phyloP scores from a whole-genome alignment of 2,888 invertebrate species.

The Sinelater perroti region DNA sequence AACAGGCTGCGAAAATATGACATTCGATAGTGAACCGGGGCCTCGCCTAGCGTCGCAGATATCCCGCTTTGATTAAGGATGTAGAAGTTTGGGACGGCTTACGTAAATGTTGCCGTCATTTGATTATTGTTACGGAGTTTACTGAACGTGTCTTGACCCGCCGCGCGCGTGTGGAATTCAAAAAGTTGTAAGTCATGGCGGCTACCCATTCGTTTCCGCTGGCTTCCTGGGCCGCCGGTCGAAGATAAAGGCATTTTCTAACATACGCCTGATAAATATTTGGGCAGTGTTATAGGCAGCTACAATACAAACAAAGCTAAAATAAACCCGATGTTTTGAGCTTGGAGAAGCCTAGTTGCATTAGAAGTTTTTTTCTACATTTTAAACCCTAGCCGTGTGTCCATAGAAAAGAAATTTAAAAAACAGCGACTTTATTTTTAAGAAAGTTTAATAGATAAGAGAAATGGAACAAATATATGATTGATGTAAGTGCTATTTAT shows the following conservation, averaged over 20 bases:
- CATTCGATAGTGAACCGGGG: neutral
- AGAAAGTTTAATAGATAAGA: no score
- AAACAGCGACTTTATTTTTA: no score
- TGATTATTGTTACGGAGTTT: slow-evolving; percentile 26
- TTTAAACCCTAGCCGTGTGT: no score
- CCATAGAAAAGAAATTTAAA: no score
- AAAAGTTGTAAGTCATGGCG: slow-evolving; percentile 3
- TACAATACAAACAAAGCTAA: neutral
- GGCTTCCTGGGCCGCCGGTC: neutral
- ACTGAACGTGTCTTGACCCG: slow-evolving; percentile 24
- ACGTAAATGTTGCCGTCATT: slow-evolving; percentile 15
- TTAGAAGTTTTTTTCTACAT: no score
- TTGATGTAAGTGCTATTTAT: no score
- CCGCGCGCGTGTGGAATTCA: slow-evolving; percentile 19
- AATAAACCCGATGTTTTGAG: no score
- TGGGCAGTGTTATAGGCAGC: neutral
- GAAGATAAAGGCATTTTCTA: neutral
- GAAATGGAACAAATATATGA: no score
- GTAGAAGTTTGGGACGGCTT: neutral
- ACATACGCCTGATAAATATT: neutral
- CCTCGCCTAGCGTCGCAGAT: neutral
- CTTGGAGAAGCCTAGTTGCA: no score
- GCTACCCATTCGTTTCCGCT: no score
- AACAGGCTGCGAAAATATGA: neutral
- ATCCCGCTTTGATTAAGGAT: neutral